phyloP scores from a whole-genome alignment of 1,140 invertebrate genomes.

The Propsilocerus akamusi region DNA sequence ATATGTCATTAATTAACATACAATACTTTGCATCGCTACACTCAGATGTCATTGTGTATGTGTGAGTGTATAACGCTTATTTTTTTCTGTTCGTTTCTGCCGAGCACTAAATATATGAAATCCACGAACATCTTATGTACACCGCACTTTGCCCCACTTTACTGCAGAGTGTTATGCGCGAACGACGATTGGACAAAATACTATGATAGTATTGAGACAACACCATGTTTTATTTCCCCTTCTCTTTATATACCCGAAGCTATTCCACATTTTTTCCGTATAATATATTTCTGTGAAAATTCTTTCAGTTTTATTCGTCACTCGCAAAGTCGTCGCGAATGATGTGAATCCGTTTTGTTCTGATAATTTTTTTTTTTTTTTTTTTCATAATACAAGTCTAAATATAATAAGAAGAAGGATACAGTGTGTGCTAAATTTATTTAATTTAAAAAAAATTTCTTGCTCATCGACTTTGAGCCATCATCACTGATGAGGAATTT shows the following conservation, averaged over 20 bases:
- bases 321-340: constrained; percentile 1
- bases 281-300: constrained; percentile 3
- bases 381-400: too few relatives aligned
- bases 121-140: not conserved
- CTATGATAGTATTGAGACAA: too few relatives aligned
- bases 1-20: constrained; percentile 3
- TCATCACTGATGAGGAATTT: too few relatives aligned
- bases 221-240: not conserved
- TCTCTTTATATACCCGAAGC: not conserved
- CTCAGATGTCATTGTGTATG: not conserved
- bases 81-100: too few relatives aligned
- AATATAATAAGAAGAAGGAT: too few relatives aligned
- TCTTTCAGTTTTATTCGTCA: constrained; percentile 4
- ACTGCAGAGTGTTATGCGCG: constrained; percentile 1
- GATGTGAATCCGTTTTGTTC: constrained; percentile 1
- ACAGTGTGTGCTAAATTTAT: too few relatives aligned
- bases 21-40: too few relatives aligned
- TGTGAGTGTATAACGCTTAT: too few relatives aligned
- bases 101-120: too few relatives aligned
- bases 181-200: too few relatives aligned
- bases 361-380: not conserved
- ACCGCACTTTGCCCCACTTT: not conserved
- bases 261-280: not conserved
- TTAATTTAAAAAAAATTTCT: too few relatives aligned
- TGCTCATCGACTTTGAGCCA: too few relatives aligned